Evolutionary conservation across 2,797 vertebrate species (phyloP).

Genomic region (Aulostomus chinensis): DNA sequence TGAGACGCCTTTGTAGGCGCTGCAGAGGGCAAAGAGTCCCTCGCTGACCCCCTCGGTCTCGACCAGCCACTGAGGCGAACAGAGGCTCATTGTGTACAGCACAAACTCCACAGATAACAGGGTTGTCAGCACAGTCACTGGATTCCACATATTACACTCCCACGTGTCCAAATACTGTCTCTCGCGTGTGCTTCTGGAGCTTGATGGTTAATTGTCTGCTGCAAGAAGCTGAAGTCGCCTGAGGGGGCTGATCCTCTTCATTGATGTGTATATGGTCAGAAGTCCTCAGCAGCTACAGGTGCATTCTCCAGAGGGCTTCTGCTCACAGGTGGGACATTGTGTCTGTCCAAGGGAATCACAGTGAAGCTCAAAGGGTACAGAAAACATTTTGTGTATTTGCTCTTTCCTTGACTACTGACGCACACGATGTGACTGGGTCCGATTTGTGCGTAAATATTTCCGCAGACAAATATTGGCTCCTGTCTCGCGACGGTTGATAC

Average conservation of each 20-base stretch:
- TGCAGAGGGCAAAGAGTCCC: conserved; percentile 49
- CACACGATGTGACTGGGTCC: not conserved
- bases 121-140: conserved; percentile 41
- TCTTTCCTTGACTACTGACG: not conserved
- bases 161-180: not conserved
- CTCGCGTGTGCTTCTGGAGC: no score
- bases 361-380: not conserved
- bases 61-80: conserved; percentile 52
- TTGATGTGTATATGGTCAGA: no score
- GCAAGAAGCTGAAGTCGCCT: not conserved
- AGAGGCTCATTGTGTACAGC: conserved; percentile 55
- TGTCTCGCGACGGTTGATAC: not conserved
- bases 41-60: conserved; percentile 22
- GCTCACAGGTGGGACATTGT: no score
- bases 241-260: no score
- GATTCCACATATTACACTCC: conserved; percentile 46
- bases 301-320: no score
- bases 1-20: conserved; percentile 27
- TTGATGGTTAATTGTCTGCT: not conserved
- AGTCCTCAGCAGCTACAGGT: no score
- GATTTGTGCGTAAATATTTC: not conserved
- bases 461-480: not conserved
- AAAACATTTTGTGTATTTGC: not conserved
- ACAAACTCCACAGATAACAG: conserved; percentile 65
- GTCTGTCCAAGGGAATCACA: no score